Conservation (phyloP, 2,113 vertebrate genomes). For the Saguinus midas region DNA sequence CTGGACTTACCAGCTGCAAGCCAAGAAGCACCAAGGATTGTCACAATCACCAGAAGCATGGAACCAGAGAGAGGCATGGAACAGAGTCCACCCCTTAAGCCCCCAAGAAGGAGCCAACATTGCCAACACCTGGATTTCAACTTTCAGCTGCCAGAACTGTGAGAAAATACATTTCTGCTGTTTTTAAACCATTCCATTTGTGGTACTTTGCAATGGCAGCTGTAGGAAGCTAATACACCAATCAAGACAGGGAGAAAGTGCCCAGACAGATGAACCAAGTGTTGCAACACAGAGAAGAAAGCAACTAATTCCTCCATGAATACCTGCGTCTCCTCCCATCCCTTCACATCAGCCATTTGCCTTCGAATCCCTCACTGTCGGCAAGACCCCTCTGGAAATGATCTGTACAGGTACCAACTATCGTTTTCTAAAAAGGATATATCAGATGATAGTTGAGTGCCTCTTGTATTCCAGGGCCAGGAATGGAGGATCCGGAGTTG, state of each 20-base stretch:
- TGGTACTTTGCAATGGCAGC: background rate
- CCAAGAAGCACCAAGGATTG: background rate
- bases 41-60: background rate
- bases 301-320: background rate
- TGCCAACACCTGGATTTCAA: background rate
- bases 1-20: background rate
- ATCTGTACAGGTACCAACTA: background rate
- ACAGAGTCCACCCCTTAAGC: background rate
- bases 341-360: background rate
- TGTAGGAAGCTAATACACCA: no score
- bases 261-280: background rate
- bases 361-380: background rate
- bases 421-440: background rate
- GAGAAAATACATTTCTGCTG: background rate
- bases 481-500: rapidly evolving
- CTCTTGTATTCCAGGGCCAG: background rate
- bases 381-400: background rate
- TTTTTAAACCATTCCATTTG: background rate
- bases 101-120: background rate
- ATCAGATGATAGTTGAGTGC: background rate
- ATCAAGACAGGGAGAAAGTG: background rate
- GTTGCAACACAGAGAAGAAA: background rate
- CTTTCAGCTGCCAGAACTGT: background rate
- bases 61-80: background rate
- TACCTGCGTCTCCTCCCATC: no score